Evolutionary conservation across 2,113 vertebrate species (phyloP), one percentile per base, ranked within the genome.

Genomic region (Columbina picui): DNA sequence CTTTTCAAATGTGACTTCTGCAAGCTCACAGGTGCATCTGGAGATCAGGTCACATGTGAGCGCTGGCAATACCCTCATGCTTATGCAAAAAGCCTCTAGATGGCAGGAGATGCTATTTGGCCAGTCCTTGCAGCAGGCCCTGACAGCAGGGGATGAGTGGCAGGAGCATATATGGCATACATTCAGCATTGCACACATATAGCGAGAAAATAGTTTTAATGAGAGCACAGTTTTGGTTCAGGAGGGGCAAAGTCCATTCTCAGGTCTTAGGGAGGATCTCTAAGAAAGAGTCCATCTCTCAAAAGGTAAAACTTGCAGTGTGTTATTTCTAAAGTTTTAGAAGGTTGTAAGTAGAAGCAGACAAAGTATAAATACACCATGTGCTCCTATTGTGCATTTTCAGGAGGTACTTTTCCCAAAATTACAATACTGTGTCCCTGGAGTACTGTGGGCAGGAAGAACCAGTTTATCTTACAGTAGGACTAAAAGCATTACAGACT

Each of bases 31-130:
- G 5, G 41, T 47, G 55, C 16, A 0, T 39, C 50, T 39, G 52
- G 49, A 16, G 38, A 61, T 41, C 22, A 32, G 34, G 30, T 67
- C 71, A 55, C 0, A 2, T 0, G 0, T 39, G 14, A 81, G 8
- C 2, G 0, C 23, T 36, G 64, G 39, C 3, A 15, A 21, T 41
- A 36, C 30, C 30, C n/a, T 73, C 73, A 23, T 22, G 36, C 23
- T n/a, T 65, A 61, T 60, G 74, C 52, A 64, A 75, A 52, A 89
- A 89, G 43, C 81, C 80, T 92, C 87, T 93, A 91, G 81, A 64
- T 94, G 87, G 87, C 87, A 91, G 87, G 61, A 94, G 64, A 47
- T 61, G 39, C 56, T 89, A 6, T 64, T 92, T 91, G 73, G 60
- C 73, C 56, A 29, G 69, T 30, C 7, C 55, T 74, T 74, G 38